Percentiles rank a stretch among this genome's conserved stretches.
Conservation (phyloP, 2,888 invertebrate genomes). For the Torymus tubicola region DNA sequence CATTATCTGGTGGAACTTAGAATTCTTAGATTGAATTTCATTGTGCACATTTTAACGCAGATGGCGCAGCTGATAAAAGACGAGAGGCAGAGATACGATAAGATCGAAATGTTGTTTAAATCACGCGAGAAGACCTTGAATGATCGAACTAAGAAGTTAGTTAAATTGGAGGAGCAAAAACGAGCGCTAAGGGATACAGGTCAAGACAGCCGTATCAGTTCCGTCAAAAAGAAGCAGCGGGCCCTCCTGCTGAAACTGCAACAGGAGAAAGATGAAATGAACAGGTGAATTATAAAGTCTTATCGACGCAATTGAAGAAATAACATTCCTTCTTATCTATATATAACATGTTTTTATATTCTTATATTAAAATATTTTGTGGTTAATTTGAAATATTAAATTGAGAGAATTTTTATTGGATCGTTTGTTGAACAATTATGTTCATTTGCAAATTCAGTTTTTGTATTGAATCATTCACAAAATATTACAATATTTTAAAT, state of each 20-base stretch:
- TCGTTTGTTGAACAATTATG: no score
- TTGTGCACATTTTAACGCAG: constrained; percentile 64
- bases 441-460: no score
- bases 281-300: constrained; percentile 75
- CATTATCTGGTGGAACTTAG: constrained; percentile 14
- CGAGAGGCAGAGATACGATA: constrained; percentile 82
- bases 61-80: constrained; percentile 83
- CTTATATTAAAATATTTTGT: not conserved
- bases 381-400: not conserved
- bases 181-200: constrained; percentile 74
- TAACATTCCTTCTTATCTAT: constrained; percentile 50
- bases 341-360: constrained; percentile 20
- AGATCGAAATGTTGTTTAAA: constrained; percentile 82
- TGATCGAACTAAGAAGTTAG: constrained; percentile 80
- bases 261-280: constrained; percentile 83
- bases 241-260: constrained; percentile 82
- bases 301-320: constrained; percentile 37
- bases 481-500: no score
- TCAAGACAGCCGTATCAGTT: constrained; percentile 73
- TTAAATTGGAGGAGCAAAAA: constrained; percentile 81
- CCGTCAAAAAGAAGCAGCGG: constrained; percentile 83
- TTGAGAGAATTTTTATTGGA: not conserved
- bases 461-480: no score
- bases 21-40: constrained; percentile 34
- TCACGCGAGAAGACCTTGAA: constrained; percentile 83